A percentile compares a stretch with the other conserved stretches of the same genome.
Conservation (phyloP, 2,888 invertebrate species). For the Nebria brevicollis region DNA sequence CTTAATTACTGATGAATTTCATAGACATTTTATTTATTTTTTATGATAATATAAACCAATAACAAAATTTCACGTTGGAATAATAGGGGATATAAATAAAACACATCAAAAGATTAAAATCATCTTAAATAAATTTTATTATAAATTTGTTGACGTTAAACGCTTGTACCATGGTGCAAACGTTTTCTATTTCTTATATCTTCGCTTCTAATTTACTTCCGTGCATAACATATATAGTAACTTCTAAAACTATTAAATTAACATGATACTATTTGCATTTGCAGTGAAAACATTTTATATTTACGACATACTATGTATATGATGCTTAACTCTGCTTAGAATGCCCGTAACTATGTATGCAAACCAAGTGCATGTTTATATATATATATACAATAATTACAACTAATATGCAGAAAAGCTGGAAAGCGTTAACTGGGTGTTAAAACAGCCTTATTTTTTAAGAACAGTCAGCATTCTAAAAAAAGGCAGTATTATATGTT, state of each 20-base stretch:
- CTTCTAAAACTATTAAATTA: conserved; percentile 4
- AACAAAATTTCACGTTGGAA: background rate
- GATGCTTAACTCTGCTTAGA: background rate
- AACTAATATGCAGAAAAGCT: background rate
- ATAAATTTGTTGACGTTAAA: background rate
- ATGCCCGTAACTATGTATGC: background rate
- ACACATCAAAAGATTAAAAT: background rate
- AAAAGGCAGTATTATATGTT: background rate
- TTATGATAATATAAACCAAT: too few relatives aligned
- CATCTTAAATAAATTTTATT: background rate
- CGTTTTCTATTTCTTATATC: conserved; percentile 10
- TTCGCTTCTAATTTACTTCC: conserved; percentile 9
- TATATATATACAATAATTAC: background rate
- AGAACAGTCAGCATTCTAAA: background rate
- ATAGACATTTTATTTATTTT: too few relatives aligned
- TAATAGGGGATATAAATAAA: background rate
- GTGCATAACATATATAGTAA: background rate
- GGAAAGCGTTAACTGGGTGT: background rate
- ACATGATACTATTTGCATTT: background rate
- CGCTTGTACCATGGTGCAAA: background rate
- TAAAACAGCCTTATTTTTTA: background rate
- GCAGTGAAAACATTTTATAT: background rate
- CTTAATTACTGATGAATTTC: too few relatives aligned
- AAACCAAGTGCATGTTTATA: background rate
- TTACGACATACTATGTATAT: background rate